A percentile compares a stretch with the other conserved stretches of the same genome.
phyloP scores from a whole-genome alignment of 2,113 vertebrate genomes.

The Carassius carassius region DNA sequence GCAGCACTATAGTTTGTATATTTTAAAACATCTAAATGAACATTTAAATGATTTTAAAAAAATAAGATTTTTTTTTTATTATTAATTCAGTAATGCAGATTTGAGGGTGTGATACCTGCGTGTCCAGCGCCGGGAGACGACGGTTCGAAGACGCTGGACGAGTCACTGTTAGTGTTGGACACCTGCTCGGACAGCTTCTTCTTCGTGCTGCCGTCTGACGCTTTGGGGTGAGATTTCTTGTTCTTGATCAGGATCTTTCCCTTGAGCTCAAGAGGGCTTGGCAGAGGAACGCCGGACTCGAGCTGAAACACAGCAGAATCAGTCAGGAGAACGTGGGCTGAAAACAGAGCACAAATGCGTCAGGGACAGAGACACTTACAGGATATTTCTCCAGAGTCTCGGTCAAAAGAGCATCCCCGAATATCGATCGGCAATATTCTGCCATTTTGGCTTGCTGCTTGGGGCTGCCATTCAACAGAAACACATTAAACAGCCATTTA shows the following conservation, averaged over 20 bases:
- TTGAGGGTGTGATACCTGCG: slow-evolving; percentile 60
- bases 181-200: slow-evolving; percentile 91
- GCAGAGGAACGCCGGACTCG: slow-evolving; percentile 88
- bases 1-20: neutral
- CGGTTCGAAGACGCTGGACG: slow-evolving; percentile 85
- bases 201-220: slow-evolving; percentile 83
- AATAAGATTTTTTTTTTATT: no score
- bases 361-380: slow-evolving; percentile 71
- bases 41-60: neutral
- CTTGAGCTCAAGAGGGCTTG: slow-evolving; percentile 94
- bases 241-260: slow-evolving; percentile 98
- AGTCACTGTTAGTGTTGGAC: slow-evolving; percentile 88
- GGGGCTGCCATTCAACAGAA: slow-evolving; percentile 74
- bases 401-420: slow-evolving; percentile 91
- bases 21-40: neutral
- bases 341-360: neutral
- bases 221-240: slow-evolving; percentile 96
- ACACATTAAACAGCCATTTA: neutral
- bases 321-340: neutral
- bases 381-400: slow-evolving; percentile 94
- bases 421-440: slow-evolving; percentile 95
- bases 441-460: slow-evolving; percentile 99
- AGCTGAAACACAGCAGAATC: slow-evolving; percentile 73
- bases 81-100: neutral
- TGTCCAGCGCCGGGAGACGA: slow-evolving; percentile 90